phyloP scores from a whole-genome alignment of 1,140 invertebrate species.

The Trypoxylus dichotomus region DNA sequence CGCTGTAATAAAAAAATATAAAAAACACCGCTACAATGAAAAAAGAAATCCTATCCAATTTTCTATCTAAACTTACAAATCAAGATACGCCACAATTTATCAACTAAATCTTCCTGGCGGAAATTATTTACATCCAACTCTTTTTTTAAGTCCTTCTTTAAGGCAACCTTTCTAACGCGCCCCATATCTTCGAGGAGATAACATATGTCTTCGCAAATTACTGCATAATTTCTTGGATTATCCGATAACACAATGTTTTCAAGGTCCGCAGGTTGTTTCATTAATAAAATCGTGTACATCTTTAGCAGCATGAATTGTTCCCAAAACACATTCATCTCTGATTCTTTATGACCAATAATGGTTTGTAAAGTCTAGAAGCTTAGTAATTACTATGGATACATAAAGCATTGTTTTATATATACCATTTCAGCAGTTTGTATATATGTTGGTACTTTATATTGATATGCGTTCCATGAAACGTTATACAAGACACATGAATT shows the following conservation, averaged over 20 bases:
- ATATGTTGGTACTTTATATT: conserved; percentile 4
- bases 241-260: conserved; percentile 7
- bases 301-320: neutral
- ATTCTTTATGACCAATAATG: conserved; percentile 18
- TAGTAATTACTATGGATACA: neutral
- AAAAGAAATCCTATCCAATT: no score
- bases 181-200: neutral
- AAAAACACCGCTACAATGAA: neutral
- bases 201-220: neutral
- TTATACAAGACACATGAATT: conserved; percentile 4
- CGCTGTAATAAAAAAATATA: conserved; percentile 3
- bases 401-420: neutral
- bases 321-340: neutral
- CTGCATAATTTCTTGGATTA: neutral
- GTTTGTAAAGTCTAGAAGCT: conserved; percentile 2
- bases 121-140: conserved; percentile 11
- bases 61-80: conserved; percentile 4
- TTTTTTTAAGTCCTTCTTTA: neutral
- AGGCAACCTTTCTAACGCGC: neutral
- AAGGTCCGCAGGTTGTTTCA: neutral
- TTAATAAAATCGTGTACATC: neutral
- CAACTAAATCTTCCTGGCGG: conserved; percentile 2
- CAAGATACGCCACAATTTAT: conserved; percentile 7
- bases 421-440: conserved; percentile 10
- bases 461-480: neutral